These are phyloP conservation scores for Keiferia lycopersicella DNA, from an alignment of 2,888 invertebrate genomes.

Conservation along the genomic window DNA sequence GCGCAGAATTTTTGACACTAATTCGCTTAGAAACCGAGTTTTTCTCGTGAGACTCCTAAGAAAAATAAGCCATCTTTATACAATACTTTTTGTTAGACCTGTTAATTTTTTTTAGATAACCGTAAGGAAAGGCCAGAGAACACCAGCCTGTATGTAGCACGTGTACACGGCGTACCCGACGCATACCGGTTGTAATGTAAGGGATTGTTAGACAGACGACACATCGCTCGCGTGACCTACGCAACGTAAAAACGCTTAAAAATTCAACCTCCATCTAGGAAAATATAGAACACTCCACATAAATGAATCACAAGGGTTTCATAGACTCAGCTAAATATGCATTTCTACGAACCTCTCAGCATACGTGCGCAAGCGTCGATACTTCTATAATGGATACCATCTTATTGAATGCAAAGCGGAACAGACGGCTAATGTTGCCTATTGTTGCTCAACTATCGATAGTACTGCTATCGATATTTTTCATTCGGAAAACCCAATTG, in stretches of 20 bases:
- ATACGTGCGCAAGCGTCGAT: neutral
- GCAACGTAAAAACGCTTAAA: no score
- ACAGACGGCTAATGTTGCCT: neutral
- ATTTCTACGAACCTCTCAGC: neutral
- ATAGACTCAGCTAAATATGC: neutral
- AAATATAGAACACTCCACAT: neutral
- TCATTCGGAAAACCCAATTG: no score
- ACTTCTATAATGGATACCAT: neutral
- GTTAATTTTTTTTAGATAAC: neutral
- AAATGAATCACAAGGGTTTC: neutral
- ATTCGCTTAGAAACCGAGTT: conserved; percentile 56
- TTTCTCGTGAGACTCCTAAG: conserved; percentile 35
- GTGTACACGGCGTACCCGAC: no score
- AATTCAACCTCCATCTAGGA: no score
- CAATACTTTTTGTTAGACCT: neutral
- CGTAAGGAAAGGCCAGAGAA: no score
- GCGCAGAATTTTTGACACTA: conserved; percentile 54
- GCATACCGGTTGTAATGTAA: no score
- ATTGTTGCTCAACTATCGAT: no score
- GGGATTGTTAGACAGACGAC: no score
- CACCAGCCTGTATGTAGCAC: no score
- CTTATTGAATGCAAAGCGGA: conserved; percentile 8
- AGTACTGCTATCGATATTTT: no score
- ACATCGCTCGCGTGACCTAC: no score
- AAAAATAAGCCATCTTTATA: conserved; percentile 4